These are phyloP conservation scores for Catharus bicknelli DNA, from an alignment of 2,113 vertebrate species.

Conservation along the genomic window DNA sequence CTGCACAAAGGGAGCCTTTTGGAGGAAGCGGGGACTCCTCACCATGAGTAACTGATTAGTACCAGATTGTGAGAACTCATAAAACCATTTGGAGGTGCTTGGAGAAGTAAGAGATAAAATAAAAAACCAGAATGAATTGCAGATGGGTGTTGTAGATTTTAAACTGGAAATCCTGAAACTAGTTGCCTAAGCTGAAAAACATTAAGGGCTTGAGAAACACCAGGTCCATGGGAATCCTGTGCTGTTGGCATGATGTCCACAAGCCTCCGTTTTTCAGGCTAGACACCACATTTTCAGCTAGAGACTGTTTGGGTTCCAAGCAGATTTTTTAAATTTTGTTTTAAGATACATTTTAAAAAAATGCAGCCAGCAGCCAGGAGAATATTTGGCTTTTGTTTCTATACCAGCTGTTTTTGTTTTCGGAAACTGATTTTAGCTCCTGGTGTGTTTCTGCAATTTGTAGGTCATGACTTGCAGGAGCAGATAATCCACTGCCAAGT, in stretches of 20 bases:
- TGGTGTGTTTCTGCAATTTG: slow-evolving; percentile 34
- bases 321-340: slow-evolving; percentile 41
- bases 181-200: slow-evolving; percentile 31
- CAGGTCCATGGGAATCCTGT: slow-evolving; percentile 57
- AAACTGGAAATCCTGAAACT: slow-evolving; percentile 36
- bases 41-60: slow-evolving; percentile 28
- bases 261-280: slow-evolving; percentile 55
- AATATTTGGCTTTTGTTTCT: slow-evolving; percentile 58
- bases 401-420: slow-evolving; percentile 68
- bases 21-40: slow-evolving; percentile 21
- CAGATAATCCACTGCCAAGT: neutral
- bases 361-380: slow-evolving; percentile 21
- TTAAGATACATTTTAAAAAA: slow-evolving; percentile 19
- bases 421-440: slow-evolving; percentile 31
- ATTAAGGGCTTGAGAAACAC: slow-evolving; percentile 46
- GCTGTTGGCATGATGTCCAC: slow-evolving; percentile 10
- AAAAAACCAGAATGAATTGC: slow-evolving; percentile 9
- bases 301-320: slow-evolving; percentile 49
- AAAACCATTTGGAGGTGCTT: neutral
- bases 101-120: slow-evolving; percentile 33
- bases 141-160: slow-evolving; percentile 23
- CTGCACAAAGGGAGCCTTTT: neutral
- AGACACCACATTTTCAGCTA: slow-evolving; percentile 45
- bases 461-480: slow-evolving; percentile 31
- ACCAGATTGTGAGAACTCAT: neutral